Conservation (phyloP, 2,797 vertebrate genomes). For the Sebastes hubbsi region DNA sequence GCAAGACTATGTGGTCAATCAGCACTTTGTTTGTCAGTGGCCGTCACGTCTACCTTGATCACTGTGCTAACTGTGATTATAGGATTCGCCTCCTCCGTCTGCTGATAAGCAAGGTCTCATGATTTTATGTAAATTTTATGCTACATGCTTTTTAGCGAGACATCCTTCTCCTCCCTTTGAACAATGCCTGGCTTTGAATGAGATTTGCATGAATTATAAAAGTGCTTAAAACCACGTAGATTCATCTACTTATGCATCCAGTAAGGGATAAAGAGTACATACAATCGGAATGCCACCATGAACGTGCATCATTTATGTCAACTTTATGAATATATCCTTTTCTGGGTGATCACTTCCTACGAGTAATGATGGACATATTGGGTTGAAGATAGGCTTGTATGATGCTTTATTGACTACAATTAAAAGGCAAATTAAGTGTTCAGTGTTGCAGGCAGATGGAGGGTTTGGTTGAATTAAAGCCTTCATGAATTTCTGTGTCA, state of each 20-base stretch:
- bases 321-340: slow-evolving; percentile 2
- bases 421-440: slow-evolving; percentile 39
- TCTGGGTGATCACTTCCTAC: not conserved
- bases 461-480: slow-evolving; percentile 33
- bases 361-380: slow-evolving; percentile 2
- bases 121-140: slow-evolving; percentile 40
- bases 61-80: not conserved
- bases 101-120: not conserved
- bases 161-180: not conserved
- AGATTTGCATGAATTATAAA: slow-evolving; percentile 45
- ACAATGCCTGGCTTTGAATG: slow-evolving; percentile 28
- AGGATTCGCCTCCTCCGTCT: not conserved
- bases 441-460: slow-evolving; percentile 16
- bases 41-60: not conserved
- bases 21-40: not conserved
- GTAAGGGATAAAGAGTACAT: not conserved
- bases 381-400: not conserved
- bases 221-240: slow-evolving; percentile 15
- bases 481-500: slow-evolving; percentile 35
- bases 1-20: not conserved
- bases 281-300: not conserved
- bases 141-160: slow-evolving; percentile 5
- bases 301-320: not conserved
- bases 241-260: slow-evolving; percentile 4
- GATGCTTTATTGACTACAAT: slow-evolving; percentile 35